These are phyloP conservation scores for Helicoverpa assulta DNA, from an alignment of 2,888 invertebrate species.

Conservation along the genomic window DNA sequence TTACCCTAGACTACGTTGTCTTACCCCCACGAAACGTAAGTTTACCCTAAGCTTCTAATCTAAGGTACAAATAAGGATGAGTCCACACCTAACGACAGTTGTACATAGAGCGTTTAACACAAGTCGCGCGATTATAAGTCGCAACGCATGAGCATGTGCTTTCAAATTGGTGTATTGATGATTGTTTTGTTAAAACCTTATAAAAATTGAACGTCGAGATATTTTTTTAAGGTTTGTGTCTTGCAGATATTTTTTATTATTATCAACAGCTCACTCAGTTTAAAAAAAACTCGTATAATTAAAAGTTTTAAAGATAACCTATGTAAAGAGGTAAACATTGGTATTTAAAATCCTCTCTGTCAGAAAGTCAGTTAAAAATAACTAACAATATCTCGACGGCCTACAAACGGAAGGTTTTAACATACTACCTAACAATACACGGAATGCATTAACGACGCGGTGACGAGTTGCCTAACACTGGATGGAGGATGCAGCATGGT, in stretches of 20 bases:
- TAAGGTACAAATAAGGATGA: neutral
- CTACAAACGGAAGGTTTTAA: constrained; percentile 21
- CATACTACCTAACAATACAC: constrained; percentile 11
- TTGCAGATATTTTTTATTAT: too few relatives aligned
- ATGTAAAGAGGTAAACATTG: too few relatives aligned
- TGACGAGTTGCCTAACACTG: constrained; percentile 53
- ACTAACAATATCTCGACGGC: too few relatives aligned
- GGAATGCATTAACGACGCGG: constrained; percentile 42
- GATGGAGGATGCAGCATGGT: constrained; percentile 70
- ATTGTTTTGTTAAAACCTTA: constrained; percentile 33
- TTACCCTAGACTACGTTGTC: neutral
- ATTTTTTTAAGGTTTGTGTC: too few relatives aligned
- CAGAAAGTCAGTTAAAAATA: too few relatives aligned
- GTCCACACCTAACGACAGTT: constrained; percentile 29
- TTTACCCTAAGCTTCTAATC: constrained; percentile 21
- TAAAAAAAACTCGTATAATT: too few relatives aligned
- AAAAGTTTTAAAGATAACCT: too few relatives aligned
- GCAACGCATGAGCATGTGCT: constrained; percentile 64
- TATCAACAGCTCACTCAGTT: too few relatives aligned
- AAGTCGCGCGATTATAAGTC: constrained; percentile 44
- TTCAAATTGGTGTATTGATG: constrained; percentile 45
- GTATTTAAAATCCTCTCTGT: too few relatives aligned
- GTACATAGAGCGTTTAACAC: constrained; percentile 56
- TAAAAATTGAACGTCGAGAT: neutral
- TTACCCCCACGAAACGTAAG: neutral